Conservation (phyloP, 2,113 vertebrate species). For the Odobenus rosmarus region DNA sequence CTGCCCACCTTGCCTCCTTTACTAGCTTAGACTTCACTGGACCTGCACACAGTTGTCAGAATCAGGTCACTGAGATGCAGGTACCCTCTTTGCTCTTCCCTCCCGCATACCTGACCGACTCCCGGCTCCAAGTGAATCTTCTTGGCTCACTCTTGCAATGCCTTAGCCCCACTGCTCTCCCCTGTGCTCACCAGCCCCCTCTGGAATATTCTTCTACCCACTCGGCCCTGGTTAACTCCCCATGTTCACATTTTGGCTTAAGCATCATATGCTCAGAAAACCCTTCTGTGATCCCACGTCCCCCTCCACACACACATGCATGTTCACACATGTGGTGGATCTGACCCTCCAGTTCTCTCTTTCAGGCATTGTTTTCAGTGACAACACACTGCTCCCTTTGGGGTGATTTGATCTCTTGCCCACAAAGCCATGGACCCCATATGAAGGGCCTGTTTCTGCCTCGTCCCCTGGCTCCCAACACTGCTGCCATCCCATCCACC, state of each 20-base stretch:
- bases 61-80: not conserved
- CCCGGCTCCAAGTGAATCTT: accelerated
- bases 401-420: not conserved
- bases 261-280: not conserved
- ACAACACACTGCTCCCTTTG: not conserved
- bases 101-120: not conserved
- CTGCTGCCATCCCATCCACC: not conserved
- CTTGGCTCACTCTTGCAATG: accelerated
- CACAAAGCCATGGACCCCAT: not conserved
- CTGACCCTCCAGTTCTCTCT: not conserved
- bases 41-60: accelerated
- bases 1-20: not conserved
- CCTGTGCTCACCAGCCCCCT: accelerated
- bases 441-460: not conserved
- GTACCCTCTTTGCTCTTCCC: no score
- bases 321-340: not conserved
- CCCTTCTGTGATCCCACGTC: not conserved
- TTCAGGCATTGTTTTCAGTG: accelerated
- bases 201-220: not conserved
- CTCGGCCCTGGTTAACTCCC: not conserved
- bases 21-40: accelerated
- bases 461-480: accelerated
- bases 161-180: accelerated
- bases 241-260: not conserved
- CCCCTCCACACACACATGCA: not conserved